Base-by-base conservation (phyloP, 2,888 invertebrate species). In the Chorisops tibialis region DNA sequence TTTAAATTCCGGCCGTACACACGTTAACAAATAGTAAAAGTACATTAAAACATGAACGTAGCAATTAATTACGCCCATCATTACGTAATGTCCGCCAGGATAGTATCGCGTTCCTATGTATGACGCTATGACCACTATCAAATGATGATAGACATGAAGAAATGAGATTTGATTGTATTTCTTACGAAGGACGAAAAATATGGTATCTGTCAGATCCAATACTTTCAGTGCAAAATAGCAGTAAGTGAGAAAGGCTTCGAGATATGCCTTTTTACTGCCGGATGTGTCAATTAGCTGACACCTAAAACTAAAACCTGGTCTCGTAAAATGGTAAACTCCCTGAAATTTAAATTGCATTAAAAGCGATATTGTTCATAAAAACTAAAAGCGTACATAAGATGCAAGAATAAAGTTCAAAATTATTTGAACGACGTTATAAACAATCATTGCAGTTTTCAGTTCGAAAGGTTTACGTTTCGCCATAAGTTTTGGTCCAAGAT, bases 21-120 rank as follows among this genome's bases (percentile, higher is more conserved):
- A 90, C 0, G 90, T 84, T 65, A 89, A 71, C 11, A 91, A 82
- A 73, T 94, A 94, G 74, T 94, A 90, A 1, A 80, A 79, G 72
- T 93, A 93, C 93, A 94, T 93, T 24, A 91, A 74, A 0, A 84
- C 73, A 71, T 94, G 93, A 0, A 94, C 89, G 63, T 88, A 84
- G 0, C 82, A 80, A 72, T 93, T 94, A 19, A 90, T 73, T 1
- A 85, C 72, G 1, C 88, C 88, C 21, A 89, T 77, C 63, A 83
- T 78, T 5, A 83, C 79, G 0, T 82, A 83, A 70, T 88, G 87
- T 0, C 89, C 89, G 66, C 88, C 84, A 67, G 84, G 79, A 0
- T 82, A 69, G 69, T 83, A 30, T 24, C 24, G 24, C 4, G 24
- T 24, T 56, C n/a, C 24, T 24, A 7, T 47, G 21, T 21, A 50